Conservation (phyloP, 2,888 invertebrate species). For the Hedychridium roseum region DNA sequence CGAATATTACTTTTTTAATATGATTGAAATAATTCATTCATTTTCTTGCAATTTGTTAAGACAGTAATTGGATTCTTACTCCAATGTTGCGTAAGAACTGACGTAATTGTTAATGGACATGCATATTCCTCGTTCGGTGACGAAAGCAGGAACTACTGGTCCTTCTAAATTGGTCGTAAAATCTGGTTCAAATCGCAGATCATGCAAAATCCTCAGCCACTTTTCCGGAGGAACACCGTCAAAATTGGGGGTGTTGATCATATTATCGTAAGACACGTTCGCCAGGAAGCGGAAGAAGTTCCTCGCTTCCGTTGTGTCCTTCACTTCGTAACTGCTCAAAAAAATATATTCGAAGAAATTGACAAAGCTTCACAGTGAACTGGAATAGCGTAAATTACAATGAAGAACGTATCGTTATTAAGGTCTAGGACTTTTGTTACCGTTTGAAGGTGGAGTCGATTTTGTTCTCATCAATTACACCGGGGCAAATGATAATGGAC, state of each 20-base stretch:
- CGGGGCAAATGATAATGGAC: constrained; percentile 73
- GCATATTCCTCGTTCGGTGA: constrained; percentile 47
- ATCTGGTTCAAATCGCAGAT: constrained; percentile 32
- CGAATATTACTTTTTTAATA: background rate
- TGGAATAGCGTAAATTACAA: background rate
- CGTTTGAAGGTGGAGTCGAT: constrained; percentile 3
- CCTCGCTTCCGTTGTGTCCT: constrained; percentile 33
- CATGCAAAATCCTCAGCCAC: constrained; percentile 44
- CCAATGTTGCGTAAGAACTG: constrained; percentile 28
- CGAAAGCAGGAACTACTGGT: constrained; percentile 9
- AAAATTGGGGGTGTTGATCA: constrained; percentile 27
- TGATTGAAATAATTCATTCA: background rate
- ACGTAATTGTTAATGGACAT: constrained; percentile 20
- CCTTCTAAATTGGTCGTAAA: constrained; percentile 5
- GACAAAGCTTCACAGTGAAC: background rate
- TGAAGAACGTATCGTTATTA: background rate
- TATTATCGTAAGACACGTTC: constrained; percentile 29
- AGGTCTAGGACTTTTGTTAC: background rate
- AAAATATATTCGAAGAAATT: background rate
- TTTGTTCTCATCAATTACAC: background rate
- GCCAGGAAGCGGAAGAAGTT: constrained; percentile 40
- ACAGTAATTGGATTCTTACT: constrained; percentile 27
- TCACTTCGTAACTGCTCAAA: constrained; percentile 35
- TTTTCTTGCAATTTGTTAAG: background rate
- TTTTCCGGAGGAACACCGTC: constrained; percentile 29